Base-by-base conservation (phyloP, 2,888 invertebrate genomes). In the Leptopilina syphax region DNA sequence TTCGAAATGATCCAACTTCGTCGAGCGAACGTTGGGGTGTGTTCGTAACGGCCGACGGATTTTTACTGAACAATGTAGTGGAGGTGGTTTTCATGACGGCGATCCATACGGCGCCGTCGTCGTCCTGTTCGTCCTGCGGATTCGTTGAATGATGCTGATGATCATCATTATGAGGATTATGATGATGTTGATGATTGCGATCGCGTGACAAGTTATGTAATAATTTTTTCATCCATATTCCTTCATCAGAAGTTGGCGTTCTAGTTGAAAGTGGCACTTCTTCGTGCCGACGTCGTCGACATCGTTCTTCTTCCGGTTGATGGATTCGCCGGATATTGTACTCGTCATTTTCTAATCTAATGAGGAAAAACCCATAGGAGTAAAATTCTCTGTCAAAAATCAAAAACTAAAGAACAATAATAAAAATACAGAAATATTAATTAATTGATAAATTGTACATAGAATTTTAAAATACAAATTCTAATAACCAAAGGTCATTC, bases 191-290 rank as follows among this genome's bases (percentile, higher is more conserved):
- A 47, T 70, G 44, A 76, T 70, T 76, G 79, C 82, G 84, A 88
- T 90, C 87, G 90, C 90, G 89, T 90, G 90, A 85, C 84, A 79
- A 80, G 82, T 68, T 80, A 80, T 83, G 83, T 81, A 83, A 83
- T 85, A 82, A 84, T 83, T 82, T 84, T 82, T 84, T 84, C 80
- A 82, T 83, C 83, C 84, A 81, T 80, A 76, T 79, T 76, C 78
- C 77, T 79, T 67, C 65, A 79, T 66, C 79, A 65, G 81, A 79
- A 73, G 68, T 57, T 79, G 78, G 63, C 82, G 78, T 77, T 85
- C 76, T 77, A 57, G 65, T 66, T 66, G 68, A 77, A 81, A 83
- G 84, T 83, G 82, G 77, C 73, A 76, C 66, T 47, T 57, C 76
- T 76, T 54, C 70, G 68, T 68, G 47, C 65, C 60, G 54, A 70